Percentiles rank a stretch among this genome's conserved stretches.
Evolutionary conservation across 1,140 invertebrate species (phyloP).

Genomic region (Maconellicoccus hirsutus): DNA sequence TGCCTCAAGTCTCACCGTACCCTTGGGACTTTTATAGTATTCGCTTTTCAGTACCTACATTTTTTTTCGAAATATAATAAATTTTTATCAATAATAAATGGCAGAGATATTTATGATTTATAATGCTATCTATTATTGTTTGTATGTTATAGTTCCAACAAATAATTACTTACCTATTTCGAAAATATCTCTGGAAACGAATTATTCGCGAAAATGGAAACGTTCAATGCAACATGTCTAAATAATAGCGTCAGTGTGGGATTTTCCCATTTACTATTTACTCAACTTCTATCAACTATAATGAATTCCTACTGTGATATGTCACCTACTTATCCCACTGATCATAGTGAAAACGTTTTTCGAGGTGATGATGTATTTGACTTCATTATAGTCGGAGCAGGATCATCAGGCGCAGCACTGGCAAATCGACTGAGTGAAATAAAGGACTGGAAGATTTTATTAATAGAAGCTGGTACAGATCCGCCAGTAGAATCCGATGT

Average conservation of each 20-base stretch:
- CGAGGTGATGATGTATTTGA: slow-evolving; percentile 26
- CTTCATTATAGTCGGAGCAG: slow-evolving; percentile 30
- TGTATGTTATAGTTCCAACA: too few species aligned
- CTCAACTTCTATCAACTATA: neutral
- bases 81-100: too few species aligned
- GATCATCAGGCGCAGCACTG: slow-evolving; percentile 39
- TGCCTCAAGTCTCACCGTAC: too few species aligned
- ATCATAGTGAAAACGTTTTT: slow-evolving; percentile 17
- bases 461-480: slow-evolving; percentile 49
- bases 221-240: neutral
- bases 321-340: neutral
- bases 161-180: too few species aligned
- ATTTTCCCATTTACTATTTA: neutral
- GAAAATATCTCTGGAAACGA: too few species aligned
- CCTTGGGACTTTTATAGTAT: too few species aligned
- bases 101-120: too few species aligned
- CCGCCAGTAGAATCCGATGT: slow-evolving; percentile 39
- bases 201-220: too few species aligned
- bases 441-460: slow-evolving; percentile 37
- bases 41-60: too few species aligned
- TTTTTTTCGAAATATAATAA: too few species aligned
- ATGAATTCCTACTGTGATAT: neutral
- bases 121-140: too few species aligned
- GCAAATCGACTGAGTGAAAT: slow-evolving; percentile 27
- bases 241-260: neutral